These are phyloP conservation scores for Ceyx erithaca DNA, from an alignment of 2,797 vertebrate genomes.

Conservation along the genomic window DNA sequence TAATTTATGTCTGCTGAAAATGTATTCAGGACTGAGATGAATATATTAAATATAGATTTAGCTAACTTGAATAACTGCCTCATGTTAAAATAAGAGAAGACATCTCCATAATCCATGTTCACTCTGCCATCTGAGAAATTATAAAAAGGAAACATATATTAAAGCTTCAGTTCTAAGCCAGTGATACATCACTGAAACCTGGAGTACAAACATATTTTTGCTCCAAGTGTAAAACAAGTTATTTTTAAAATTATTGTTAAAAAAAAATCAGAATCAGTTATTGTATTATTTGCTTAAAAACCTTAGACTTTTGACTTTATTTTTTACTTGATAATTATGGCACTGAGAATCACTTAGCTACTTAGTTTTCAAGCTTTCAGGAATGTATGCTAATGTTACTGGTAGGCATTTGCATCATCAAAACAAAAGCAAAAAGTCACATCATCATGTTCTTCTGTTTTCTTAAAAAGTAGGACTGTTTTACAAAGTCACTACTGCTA, in stretches of 20 bases:
- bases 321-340: neutral
- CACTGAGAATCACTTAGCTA: neutral
- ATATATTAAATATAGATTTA: slow-evolving; percentile 14
- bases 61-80: neutral
- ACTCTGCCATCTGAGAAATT: neutral
- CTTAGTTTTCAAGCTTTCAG: neutral
- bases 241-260: neutral
- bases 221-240: neutral
- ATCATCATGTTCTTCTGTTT: neutral
- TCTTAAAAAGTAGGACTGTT: neutral
- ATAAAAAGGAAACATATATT: neutral
- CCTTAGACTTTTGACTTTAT: neutral
- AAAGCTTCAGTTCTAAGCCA: neutral
- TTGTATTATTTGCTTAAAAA: neutral
- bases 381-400: neutral
- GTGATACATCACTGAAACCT: neutral
- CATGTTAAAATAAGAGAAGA: neutral
- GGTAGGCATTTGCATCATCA: neutral
- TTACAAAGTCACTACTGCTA: neutral
- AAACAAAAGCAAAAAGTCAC: neutral
- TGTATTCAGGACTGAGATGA: neutral
- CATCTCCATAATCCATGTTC: neutral
- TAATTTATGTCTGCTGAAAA: neutral
- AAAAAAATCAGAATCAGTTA: neutral
- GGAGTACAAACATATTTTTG: neutral